Evolutionary conservation across 2,888 invertebrate genomes (phyloP), one percentile per base, ranked within the genome.

Genomic region (Myathropa florea): DNA sequence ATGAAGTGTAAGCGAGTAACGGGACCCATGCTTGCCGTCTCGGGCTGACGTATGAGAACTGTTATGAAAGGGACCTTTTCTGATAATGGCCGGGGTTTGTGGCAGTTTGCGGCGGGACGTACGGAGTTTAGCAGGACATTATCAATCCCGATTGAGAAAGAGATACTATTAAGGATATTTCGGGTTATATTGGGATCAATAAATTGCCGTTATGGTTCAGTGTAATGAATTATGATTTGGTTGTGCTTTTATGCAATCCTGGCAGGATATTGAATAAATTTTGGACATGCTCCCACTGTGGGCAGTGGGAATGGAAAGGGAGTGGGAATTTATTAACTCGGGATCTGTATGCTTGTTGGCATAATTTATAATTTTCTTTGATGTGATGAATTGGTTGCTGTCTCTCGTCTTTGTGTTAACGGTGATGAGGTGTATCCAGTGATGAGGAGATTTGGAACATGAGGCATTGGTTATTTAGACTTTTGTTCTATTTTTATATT

Each of bases 1-100:
- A 73, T 73, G 72, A 63, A 73, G 72, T 73, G 63, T 63, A 73
- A 63, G 33, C 46, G 53, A 53, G 53, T 63, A 30, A 72, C 23
- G 53, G 33, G 28, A 63, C 30, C 61, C 61, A 53, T 72, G 33
- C 23, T 60, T 26, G n/a, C 1, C 26, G 7, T 14, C 18, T 7
- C 28, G 1, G 33, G 12, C 63, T 63, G 53, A 73, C 53, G 53
- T 33, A 63, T 55, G 53, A 53, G 26, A 12, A 55, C 24, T 33
- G 72, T 63, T 72, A 61, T 63, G 63, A 46, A 72, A 23, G 33
- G 30, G 63, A 24, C 55, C 53, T 53, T 73, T 73, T 63, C 18
- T 53, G 23, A 18, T 55, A 63, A 73, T 33, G 72, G 53, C 14
- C 21, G 18, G 12, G n/a, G 6, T 33, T 33, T 46, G 46, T 18